Percentiles rank a stretch among this genome's conserved stretches.
Evolutionary conservation across 2,113 vertebrate genomes (phyloP).

Genomic region (Balaenoptera acutorostrata): DNA sequence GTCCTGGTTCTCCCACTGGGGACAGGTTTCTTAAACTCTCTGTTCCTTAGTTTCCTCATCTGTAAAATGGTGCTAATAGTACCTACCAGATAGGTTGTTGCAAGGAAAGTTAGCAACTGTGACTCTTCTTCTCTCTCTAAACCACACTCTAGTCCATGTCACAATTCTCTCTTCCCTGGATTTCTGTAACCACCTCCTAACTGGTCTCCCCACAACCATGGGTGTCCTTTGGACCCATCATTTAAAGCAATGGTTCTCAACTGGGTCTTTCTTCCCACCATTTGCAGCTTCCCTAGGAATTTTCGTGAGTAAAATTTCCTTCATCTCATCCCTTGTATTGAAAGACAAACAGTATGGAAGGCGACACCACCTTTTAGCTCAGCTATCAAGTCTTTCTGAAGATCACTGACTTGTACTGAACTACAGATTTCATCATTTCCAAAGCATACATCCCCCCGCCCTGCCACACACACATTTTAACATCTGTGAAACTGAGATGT

Average conservation of each 20-base stretch:
- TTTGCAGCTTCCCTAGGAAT: background rate
- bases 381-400: background rate
- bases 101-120: background rate
- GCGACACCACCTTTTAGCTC: background rate
- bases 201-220: background rate
- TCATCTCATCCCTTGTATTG: background rate
- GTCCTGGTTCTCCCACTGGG: background rate
- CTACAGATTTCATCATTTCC: background rate
- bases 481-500: background rate
- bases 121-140: background rate
- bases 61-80: background rate
- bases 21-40: background rate
- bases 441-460: background rate
- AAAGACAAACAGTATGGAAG: background rate
- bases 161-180: background rate
- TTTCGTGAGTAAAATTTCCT: background rate
- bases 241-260: background rate
- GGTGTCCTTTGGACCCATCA: background rate
- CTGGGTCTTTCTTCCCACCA: background rate
- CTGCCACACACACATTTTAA: background rate
- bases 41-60: background rate
- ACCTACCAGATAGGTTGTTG: background rate
- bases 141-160: background rate
- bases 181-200: background rate
- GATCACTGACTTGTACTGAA: background rate